Percentiles rank a stretch among this genome's conserved stretches.
Conservation (phyloP, 2,888 invertebrate genomes). For the Lottia gigantea region DNA sequence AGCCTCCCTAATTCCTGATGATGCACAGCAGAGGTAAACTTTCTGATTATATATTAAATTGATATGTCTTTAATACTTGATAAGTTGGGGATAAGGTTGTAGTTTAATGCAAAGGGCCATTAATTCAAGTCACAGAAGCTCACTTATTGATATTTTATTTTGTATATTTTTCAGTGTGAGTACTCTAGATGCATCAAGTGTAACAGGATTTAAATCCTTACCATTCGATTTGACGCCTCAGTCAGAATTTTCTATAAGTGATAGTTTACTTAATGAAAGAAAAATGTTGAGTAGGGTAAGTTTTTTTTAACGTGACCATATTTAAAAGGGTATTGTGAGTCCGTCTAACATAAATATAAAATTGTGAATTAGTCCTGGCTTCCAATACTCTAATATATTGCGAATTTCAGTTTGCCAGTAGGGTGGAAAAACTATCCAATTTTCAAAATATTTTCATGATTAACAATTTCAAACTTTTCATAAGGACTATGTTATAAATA, state of each 20-base stretch:
- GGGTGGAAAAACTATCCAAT: too few species aligned
- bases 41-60: too few species aligned
- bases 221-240: slow-evolving; percentile 64
- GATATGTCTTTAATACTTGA: not conserved
- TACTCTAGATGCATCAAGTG: slow-evolving; percentile 30
- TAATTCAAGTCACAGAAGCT: slow-evolving; percentile 14
- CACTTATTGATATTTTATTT: not conserved
- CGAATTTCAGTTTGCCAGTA: too few species aligned
- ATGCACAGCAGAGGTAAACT: slow-evolving; percentile 30
- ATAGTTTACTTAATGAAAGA: slow-evolving; percentile 48
- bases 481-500: too few species aligned
- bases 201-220: slow-evolving; percentile 26
- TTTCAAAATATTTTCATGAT: too few species aligned
- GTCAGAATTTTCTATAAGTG: slow-evolving; percentile 54
- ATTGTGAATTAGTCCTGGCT: too few species aligned
- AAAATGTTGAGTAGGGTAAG: slow-evolving; percentile 46
- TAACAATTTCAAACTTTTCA: too few species aligned
- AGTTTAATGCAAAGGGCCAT: not conserved
- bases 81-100: not conserved
- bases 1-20: slow-evolving; percentile 12
- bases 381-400: too few species aligned
- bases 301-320: not conserved
- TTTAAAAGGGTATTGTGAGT: not conserved
- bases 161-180: slow-evolving; percentile 27
- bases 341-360: too few species aligned